Base-by-base conservation (phyloP, 2,888 invertebrate species). In the Drosophila birchii region DNA sequence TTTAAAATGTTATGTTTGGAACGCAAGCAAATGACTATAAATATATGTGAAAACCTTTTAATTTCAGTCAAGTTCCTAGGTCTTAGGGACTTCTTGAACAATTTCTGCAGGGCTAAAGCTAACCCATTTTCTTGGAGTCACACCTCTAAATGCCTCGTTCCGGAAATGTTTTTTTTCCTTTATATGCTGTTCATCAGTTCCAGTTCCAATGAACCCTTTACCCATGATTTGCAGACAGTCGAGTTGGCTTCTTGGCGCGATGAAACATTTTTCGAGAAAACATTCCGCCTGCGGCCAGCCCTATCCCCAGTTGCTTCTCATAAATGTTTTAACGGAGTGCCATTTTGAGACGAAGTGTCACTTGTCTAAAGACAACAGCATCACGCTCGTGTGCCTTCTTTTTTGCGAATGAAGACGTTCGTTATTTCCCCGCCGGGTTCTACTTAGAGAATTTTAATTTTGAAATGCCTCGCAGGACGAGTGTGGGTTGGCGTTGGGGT, bases 271-370 rank as follows among this genome's bases (percentile, higher is more conserved):
- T 45, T 32, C 16, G 26, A 36, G 51, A 39, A 64, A 49, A 44
- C 67, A 53, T 54, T 54, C 18, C 5, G 64, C 64, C 64, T 36
- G 14, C 20, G 43, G 64, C 51, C 11, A 66, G 29, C 67, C 64
- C 51, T 66, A 43, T 45, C 9, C 51, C 44, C 36, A 53, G 32
- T 34, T 45, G 5, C 43, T 29, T 69, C 67, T 66, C 75, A 68
- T 66, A 86, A 78, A 75, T 70, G 70, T 71, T 78, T 73, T 71
- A 73, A 44, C 60, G 44, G 58, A 43, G 72, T 60, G 73, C 61
- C 62, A 73, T 73, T 71, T 71, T 71, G 55, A 71, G 60, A 71
- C 71, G 43, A 70, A 71, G 71, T 66, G 64, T 68, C 84, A 75
- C 80, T 81, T 78, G 78, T 73, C 75, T 64, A 54, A 54, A 71